phyloP scores from a whole-genome alignment of 1,140 invertebrate species.

The Panagrolaimus sp. region DNA sequence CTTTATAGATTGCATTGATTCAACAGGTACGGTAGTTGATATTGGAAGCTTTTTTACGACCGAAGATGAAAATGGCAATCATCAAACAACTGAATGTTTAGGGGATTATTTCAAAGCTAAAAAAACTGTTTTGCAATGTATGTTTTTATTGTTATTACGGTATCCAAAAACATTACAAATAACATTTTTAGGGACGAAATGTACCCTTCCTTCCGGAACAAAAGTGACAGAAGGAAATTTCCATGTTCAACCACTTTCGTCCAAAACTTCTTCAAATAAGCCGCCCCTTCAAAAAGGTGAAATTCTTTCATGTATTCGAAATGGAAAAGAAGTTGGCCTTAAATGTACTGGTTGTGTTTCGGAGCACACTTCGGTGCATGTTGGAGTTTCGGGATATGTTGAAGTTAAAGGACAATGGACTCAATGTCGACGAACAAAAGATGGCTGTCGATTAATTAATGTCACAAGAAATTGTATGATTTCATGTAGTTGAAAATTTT shows the following conservation, averaged over 20 bases:
- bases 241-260: neutral
- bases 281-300: constrained; percentile 7
- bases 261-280: neutral
- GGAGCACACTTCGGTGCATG: constrained; percentile 1
- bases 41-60: constrained; percentile 8
- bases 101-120: constrained; percentile 5
- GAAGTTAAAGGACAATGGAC: constrained; percentile 8
- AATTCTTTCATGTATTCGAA: constrained; percentile 10
- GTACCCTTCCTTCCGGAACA: neutral
- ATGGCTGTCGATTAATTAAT: constrained; percentile 8
- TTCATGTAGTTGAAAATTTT: neutral
- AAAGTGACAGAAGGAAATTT: neutral
- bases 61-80: constrained; percentile 8
- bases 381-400: constrained; percentile 4
- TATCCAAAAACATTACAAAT: too few species aligned
- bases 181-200: neutral
- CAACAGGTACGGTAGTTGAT: neutral
- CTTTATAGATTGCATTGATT: constrained; percentile 8
- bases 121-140: constrained; percentile 1
- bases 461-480: neutral
- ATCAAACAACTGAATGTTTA: constrained; percentile 9
- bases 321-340: neutral
- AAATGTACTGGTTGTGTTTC: constrained; percentile 15
- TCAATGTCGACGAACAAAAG: neutral
- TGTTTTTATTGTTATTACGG: too few species aligned